phyloP scores from a whole-genome alignment of 2,113 vertebrate species.

The Perca fluviatilis region DNA sequence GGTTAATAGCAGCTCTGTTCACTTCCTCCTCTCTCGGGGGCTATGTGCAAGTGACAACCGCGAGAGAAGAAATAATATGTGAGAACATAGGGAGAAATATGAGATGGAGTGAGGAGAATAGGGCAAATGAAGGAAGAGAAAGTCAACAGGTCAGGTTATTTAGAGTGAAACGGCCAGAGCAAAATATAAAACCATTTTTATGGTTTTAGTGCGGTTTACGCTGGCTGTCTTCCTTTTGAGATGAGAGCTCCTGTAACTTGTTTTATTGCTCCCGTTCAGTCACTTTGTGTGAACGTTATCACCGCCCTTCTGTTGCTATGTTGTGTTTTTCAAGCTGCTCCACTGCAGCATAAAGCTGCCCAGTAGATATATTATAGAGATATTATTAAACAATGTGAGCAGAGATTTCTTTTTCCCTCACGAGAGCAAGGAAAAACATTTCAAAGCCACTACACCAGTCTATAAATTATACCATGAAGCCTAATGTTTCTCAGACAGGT shows the following conservation, averaged over 20 bases:
- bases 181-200: conserved; percentile 21
- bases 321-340: conserved; percentile 36
- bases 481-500: conserved; percentile 10
- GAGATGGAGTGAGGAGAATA: conserved; percentile 19
- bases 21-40: background rate
- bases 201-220: conserved; percentile 2
- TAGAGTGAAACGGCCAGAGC: background rate
- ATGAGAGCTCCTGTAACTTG: conserved; percentile 8
- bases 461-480: conserved; percentile 15
- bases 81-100: background rate
- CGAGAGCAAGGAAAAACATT: conserved; percentile 20
- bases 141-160: conserved; percentile 23
- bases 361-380: conserved; percentile 27
- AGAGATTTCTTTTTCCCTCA: conserved; percentile 23
- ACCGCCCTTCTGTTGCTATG: conserved; percentile 10
- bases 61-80: conserved; percentile 19
- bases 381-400: conserved; percentile 45
- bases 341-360: conserved; percentile 44
- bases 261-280: conserved; percentile 54
- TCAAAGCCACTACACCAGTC: background rate
- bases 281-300: conserved; percentile 45
- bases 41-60: conserved; percentile 9
- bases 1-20: conserved; percentile 25
- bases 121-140: conserved; percentile 5
- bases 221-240: background rate